Conservation (phyloP, 2,113 vertebrate genomes). For the Grus americana region DNA sequence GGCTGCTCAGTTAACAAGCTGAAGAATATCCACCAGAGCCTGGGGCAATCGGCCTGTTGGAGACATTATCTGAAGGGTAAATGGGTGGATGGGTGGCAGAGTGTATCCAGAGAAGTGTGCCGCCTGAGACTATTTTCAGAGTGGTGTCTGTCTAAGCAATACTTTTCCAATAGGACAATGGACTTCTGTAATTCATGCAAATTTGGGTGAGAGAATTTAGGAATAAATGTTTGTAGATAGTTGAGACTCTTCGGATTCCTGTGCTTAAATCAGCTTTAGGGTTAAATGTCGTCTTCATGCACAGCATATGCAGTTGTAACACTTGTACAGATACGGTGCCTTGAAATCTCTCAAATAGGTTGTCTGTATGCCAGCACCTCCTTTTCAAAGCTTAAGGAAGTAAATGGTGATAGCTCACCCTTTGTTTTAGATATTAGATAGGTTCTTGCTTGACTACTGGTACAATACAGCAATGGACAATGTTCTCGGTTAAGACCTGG, state of each 20-base stretch:
- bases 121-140: not conserved
- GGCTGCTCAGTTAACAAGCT: not conserved
- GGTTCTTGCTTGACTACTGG: accelerated
- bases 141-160: not conserved
- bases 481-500: not conserved
- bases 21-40: not conserved
- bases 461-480: too few relatives aligned
- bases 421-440: not conserved
- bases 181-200: not conserved
- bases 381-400: not conserved
- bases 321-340: not conserved
- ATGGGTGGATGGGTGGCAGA: not conserved
- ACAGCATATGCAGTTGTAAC: not conserved
- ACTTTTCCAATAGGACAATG: not conserved
- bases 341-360: not conserved
- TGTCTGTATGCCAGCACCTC: not conserved
- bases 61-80: not conserved
- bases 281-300: not conserved
- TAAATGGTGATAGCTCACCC: not conserved
- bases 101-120: not conserved
- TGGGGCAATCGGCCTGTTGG: accelerated
- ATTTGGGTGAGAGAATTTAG: not conserved
- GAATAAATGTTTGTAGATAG: not conserved
- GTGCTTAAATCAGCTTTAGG: not conserved
- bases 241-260: not conserved